phyloP scores from a whole-genome alignment of 2,888 invertebrate genomes.

The Phyllotreta cruciferae region DNA sequence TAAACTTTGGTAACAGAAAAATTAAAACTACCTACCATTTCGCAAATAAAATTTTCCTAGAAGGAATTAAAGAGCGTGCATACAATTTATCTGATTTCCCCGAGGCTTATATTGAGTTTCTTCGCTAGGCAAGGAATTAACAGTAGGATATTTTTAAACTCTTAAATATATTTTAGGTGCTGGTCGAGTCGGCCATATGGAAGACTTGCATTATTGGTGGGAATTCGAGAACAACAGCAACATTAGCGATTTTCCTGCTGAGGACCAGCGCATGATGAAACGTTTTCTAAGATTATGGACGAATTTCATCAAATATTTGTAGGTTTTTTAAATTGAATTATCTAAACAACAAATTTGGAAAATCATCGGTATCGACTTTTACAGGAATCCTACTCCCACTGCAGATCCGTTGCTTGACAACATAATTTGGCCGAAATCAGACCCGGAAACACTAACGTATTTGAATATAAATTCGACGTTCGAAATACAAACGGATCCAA shows the following conservation, averaged over 20 bases:
- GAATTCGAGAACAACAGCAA: constrained; percentile 22
- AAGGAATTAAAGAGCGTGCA: too few species aligned
- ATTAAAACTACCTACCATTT: too few species aligned
- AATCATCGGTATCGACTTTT: too few species aligned
- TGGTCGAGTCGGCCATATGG: constrained; percentile 27
- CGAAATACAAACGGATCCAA: constrained; percentile 16
- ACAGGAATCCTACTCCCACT: constrained; percentile 38
- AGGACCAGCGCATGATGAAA: constrained; percentile 21
- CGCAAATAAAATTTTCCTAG: too few species aligned
- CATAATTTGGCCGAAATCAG: constrained; percentile 22
- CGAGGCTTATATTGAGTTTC: too few species aligned
- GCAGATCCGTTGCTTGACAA: constrained; percentile 27
- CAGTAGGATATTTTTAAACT: not conserved
- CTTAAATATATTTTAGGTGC: constrained; percentile 4
- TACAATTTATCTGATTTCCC: too few species aligned
- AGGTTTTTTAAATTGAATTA: constrained; percentile 6
- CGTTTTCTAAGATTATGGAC: constrained; percentile 22
- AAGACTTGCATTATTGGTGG: constrained; percentile 28
- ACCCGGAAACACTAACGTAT: constrained; percentile 17
- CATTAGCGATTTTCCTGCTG: constrained; percentile 12
- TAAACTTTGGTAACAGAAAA: too few species aligned
- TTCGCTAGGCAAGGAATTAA: too few species aligned
- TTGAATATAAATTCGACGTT: constrained; percentile 24
- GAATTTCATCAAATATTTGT: constrained; percentile 27
- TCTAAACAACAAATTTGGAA: too few species aligned